A percentile compares a stretch with the other conserved stretches of the same genome.
These are phyloP conservation scores for Delichon dasypus DNA, from an alignment of 2,797 vertebrate species.

Conservation along the genomic window DNA sequence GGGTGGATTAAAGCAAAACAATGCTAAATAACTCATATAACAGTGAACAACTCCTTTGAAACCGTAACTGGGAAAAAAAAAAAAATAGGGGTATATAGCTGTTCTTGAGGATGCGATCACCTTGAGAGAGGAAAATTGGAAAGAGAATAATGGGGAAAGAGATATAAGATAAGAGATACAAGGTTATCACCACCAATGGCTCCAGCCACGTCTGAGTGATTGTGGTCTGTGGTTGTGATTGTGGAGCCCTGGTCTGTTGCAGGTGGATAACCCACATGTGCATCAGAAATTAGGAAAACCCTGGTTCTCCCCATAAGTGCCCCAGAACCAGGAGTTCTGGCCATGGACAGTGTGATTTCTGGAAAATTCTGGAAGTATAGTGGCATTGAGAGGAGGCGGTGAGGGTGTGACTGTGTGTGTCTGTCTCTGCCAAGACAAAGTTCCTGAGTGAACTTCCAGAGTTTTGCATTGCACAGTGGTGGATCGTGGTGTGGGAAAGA, in stretches of 20 bases:
- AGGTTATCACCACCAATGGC: too few relatives aligned
- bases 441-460: background rate
- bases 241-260: background rate
- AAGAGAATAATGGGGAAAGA: background rate
- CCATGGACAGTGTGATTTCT: background rate
- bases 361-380: background rate
- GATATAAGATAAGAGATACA: background rate
- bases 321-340: background rate
- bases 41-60: background rate
- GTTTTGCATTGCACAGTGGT: accelerated
- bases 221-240: background rate
- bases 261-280: accelerated
- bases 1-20: background rate
- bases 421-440: background rate
- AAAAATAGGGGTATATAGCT: background rate
- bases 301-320: background rate
- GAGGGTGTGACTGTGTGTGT: background rate
- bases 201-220: background rate
- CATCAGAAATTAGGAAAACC: background rate
- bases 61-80: accelerated
- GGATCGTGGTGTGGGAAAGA: accelerated
- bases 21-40: background rate
- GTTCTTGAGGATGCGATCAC: background rate
- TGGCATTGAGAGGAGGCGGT: accelerated
- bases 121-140: background rate